A percentile compares a stretch with the other conserved stretches of the same genome.
These are phyloP conservation scores for Thermophis baileyi DNA, from an alignment of 2,113 vertebrate genomes.

Conservation along the genomic window DNA sequence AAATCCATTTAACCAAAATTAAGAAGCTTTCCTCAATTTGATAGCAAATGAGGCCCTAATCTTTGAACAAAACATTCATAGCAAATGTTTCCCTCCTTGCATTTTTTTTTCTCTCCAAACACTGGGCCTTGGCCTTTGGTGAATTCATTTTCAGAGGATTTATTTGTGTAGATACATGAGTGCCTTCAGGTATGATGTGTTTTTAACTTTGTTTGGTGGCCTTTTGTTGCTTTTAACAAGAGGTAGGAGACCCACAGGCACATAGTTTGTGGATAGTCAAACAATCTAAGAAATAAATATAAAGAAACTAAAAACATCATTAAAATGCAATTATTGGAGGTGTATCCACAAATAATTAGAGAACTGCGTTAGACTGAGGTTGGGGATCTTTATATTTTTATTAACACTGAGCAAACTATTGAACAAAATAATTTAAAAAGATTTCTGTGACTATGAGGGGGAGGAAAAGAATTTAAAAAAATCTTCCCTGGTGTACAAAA, in stretches of 20 bases:
- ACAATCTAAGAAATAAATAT: conserved; percentile 33
- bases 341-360: conserved; percentile 62
- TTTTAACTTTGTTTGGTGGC: neutral
- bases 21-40: conserved; percentile 27
- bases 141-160: neutral
- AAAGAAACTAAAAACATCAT: conserved; percentile 64
- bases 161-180: neutral
- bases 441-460: conserved; percentile 38
- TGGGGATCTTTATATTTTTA: conserved; percentile 64
- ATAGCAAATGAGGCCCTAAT: neutral
- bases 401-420: conserved; percentile 67
- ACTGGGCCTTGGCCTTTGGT: neutral
- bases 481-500: neutral
- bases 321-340: conserved; percentile 68
- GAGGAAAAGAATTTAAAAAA: neutral
- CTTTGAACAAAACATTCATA: conserved; percentile 13
- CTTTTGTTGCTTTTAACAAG: neutral
- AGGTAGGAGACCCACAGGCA: neutral
- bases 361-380: conserved; percentile 59
- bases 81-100: conserved; percentile 21
- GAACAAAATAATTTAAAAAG: conserved; percentile 30
- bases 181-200: neutral
- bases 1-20: neutral
- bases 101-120: neutral
- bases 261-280: neutral